Conservation (phyloP, 2,888 invertebrate genomes). For the Trichogramma evanescens region DNA sequence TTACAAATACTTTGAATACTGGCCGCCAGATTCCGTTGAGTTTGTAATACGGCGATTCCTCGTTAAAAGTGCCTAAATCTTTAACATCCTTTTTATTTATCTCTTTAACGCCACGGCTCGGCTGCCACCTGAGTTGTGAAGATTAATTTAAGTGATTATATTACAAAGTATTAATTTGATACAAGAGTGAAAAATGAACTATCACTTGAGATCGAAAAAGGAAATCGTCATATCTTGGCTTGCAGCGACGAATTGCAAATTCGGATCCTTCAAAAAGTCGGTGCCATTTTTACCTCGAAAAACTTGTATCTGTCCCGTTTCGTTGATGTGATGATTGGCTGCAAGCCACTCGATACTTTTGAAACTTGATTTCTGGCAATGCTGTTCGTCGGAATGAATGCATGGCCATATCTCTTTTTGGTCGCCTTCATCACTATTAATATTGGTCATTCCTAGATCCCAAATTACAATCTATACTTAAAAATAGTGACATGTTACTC, state of each 20-base stretch:
- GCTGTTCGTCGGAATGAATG: conserved; percentile 56
- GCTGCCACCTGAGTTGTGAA: conserved; percentile 1
- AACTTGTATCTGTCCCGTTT: conserved; percentile 53
- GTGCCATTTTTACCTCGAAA: conserved; percentile 26
- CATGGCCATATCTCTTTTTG: conserved; percentile 50
- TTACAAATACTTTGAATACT: no score
- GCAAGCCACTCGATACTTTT: conserved; percentile 65
- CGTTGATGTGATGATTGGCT: conserved; percentile 54
- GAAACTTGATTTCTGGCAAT: conserved; percentile 60
- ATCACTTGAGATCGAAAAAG: conserved; percentile 62
- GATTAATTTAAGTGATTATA: background rate
- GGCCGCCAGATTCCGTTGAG: no score
- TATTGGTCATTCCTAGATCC: conserved; percentile 45
- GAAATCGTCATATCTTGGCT: conserved; percentile 63
- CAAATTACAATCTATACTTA: conserved; percentile 56
- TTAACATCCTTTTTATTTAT: conserved; percentile 25
- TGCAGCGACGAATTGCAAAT: conserved; percentile 60
- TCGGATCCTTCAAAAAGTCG: conserved; percentile 33
- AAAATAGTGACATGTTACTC: background rate
- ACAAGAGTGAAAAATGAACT: background rate
- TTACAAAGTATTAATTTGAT: background rate
- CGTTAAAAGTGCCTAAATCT: no score
- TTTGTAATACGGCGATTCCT: no score
- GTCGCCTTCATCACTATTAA: no score
- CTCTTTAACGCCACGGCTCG: conserved; percentile 29